These are phyloP conservation scores for Eustalomyia histrio DNA, from an alignment of 2,888 invertebrate genomes.

Conservation along the genomic window DNA sequence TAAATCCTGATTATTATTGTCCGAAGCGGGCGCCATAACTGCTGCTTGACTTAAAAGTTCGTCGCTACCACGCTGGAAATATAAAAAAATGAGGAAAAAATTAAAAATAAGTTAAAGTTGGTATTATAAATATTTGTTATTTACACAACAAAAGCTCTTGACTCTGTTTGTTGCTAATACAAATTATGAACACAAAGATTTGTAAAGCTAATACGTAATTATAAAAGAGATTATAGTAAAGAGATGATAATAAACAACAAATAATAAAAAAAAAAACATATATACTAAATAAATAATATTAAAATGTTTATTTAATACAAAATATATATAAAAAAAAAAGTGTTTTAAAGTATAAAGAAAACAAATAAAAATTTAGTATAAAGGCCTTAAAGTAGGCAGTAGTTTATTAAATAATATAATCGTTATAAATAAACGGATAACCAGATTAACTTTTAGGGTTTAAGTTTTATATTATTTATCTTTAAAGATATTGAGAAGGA, in stretches of 20 bases:
- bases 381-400: too few relatives aligned
- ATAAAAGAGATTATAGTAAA: conserved; percentile 17
- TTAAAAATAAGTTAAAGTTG: conserved; percentile 64
- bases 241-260: not conserved
- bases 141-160: conserved; percentile 56
- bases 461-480: too few relatives aligned
- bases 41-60: conserved; percentile 97
- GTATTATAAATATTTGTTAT: conserved; percentile 54
- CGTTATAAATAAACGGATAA: too few relatives aligned
- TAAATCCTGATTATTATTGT: conserved; percentile 94
- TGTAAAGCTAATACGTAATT: conserved; percentile 59
- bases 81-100: conserved; percentile 54
- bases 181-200: conserved; percentile 62
- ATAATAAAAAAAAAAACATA: not conserved
- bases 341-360: not conserved
- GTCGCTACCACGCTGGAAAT: conserved; percentile 95
- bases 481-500: too few relatives aligned
- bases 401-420: too few relatives aligned
- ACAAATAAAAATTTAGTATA: not conserved
- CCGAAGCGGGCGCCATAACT: conserved; percentile 96
- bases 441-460: too few relatives aligned
- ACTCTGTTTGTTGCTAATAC: conserved; percentile 62
- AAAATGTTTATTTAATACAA: not conserved
- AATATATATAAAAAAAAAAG: not conserved
- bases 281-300: not conserved